These are phyloP conservation scores for Troilus luridus DNA, from an alignment of 2,888 invertebrate species.

Conservation along the genomic window DNA sequence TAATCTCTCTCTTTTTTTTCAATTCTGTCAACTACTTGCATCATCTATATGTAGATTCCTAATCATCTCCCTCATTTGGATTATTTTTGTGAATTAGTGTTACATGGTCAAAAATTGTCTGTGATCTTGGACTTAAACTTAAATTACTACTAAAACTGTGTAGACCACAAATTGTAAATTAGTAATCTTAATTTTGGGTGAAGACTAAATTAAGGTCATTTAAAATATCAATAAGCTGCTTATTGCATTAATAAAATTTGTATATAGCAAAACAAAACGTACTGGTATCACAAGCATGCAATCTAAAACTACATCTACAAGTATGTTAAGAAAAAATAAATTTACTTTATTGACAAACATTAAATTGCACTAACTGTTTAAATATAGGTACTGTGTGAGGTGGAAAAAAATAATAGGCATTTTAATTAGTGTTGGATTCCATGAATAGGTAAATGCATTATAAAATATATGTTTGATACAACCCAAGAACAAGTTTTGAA, in stretches of 20 bases:
- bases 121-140: neutral
- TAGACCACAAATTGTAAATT: neutral
- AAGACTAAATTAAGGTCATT: neutral
- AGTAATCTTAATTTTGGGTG: neutral
- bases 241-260: neutral
- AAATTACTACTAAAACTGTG: neutral
- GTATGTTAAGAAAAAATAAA: neutral
- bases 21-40: no score
- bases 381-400: neutral
- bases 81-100: no score
- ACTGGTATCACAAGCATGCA: neutral
- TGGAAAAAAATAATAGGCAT: neutral
- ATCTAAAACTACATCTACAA: neutral
- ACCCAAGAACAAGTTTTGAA: neutral
- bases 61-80: no score
- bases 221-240: neutral
- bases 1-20: no score
- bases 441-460: neutral
- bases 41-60: no score
- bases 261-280: neutral
- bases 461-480: neutral
- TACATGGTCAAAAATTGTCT: neutral
- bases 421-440: neutral
- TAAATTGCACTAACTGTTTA: neutral
- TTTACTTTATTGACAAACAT: neutral